Base-by-base conservation (phyloP, 1,140 invertebrate species). In the Maconellicoccus hirsutus region DNA sequence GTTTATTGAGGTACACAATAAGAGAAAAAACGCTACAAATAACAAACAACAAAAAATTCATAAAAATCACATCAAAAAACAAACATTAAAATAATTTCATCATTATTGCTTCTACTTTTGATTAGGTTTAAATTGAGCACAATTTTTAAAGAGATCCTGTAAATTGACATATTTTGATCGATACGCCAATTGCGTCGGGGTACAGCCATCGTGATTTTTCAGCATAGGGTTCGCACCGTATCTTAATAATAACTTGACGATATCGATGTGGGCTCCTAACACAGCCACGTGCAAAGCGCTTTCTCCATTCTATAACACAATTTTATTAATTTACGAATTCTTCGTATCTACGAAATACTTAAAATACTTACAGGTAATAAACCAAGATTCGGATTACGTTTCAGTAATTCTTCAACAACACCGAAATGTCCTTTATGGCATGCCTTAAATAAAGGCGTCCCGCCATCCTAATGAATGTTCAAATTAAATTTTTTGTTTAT, bases 401-500 rank as follows among this genome's bases (percentile, higher is more conserved):
- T 90, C 7, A 96, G 83, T 70, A 97, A 81, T 79, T 92, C 90
- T 0, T 86, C 84, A 0, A 94, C 87, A n/a, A 96, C 92, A 39
- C 89, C 88, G 3, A 87, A 81, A 77, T 95, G 92, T 0, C 94
- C 94, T 81, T 96, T 96, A 79, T 96, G 93, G 23, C 91, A 86
- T 1, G 94, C 93, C 81, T 96, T 96, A 78, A 95, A 96, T 25
- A 97, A 80, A 3, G 93, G 87, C 0, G 93, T 95, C 22, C 91
- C 92, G 16, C 93, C 94, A 80, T 96, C 91, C 87, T 91, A 66
- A 73, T 33, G 29, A 33, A 59, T 63, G 2, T 59, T 69, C 14
- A 59, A 8, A 19, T 63, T 14, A 3, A 27, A 39, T 23, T 63
- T 22, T 70, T 70, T 69, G 22, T 16, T 69, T 23, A 6, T 26